Evolutionary conservation across 2,888 invertebrate species (phyloP), one percentile per base, ranked within the genome.

Genomic region (Campaea margaritaria): DNA sequence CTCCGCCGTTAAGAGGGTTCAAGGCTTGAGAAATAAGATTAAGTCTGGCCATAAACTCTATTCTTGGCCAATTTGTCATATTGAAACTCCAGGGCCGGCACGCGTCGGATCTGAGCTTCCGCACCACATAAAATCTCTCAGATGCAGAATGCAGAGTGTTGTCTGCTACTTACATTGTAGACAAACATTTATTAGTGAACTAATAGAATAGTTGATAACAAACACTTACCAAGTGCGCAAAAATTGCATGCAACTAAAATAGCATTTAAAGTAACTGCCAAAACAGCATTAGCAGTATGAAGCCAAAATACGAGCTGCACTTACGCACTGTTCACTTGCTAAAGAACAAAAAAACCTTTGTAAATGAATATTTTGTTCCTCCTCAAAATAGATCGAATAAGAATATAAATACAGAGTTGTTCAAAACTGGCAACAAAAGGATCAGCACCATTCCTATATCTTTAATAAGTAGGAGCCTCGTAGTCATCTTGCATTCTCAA

Each of bases 51-150:
- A 53, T 62, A 60, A 62, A 63, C 56, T 64, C 68, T 69, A 69
- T 69, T 68, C 64, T 57, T 54, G 62, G 62, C 53, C 64, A 63
- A 69, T 71, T 68, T 69, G 70, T 71, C 70, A 68, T 67, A 68
- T 69, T 48, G 58, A 59, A 64, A 49, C 52, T 55, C 47, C 56
- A 65, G 62, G 47, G 63, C 51, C 56, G 44, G 61, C 57, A 50
- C 60, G 50, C 56, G 41, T 57, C 36, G 50, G 50, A 50, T 53
- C 62, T 45, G 34, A 31, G 57, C 61, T 65, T 67, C 65, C 60
- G 61, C 53, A 57, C 50, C 53, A 50, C 62, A 58, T 68, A 56
- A 62, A 65, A 60, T 64, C 27, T 28, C 36, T 36, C 44, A 39
- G 12, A 44, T 43, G 56, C 39, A 41, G 51, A 56, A 55, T 46